These are phyloP conservation scores for Elanoides forficatus DNA, from an alignment of 2,113 vertebrate genomes.

Conservation along the genomic window DNA sequence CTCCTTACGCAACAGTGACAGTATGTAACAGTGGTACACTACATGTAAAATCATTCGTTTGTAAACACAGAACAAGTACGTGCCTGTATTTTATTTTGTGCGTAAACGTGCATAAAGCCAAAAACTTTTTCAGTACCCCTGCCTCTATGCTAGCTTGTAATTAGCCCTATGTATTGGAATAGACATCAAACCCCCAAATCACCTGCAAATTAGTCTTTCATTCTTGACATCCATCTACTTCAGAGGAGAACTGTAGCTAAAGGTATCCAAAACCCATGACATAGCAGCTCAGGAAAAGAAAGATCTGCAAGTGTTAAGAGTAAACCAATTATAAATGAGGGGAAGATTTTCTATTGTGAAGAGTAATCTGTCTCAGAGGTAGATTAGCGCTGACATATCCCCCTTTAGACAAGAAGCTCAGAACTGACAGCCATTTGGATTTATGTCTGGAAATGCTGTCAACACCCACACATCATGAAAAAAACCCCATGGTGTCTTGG, in stretches of 20 bases:
- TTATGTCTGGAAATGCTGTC: constrained; percentile 64
- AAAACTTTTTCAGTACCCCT: not conserved
- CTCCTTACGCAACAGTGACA: not conserved
- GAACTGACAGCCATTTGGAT: constrained; percentile 67
- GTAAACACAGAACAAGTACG: not conserved
- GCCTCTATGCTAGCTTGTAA: not conserved
- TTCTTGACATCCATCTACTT: not conserved
- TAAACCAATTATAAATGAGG: constrained; percentile 3
- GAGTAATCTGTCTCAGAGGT: constrained; percentile 37
- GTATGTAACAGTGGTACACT: not conserved
- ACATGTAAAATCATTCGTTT: not conserved
- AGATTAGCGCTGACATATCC: constrained; percentile 21
- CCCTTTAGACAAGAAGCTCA: constrained; percentile 18
- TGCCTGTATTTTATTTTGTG: not conserved
- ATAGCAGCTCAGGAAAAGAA: not conserved
- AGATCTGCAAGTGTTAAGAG: not conserved
- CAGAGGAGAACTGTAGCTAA: not conserved
- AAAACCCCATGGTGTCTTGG: constrained; percentile 36
- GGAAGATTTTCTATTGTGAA: not conserved
- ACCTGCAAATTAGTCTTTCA: not conserved
- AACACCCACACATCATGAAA: constrained; percentile 36
- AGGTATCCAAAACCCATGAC: not conserved
- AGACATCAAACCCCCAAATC: not conserved
- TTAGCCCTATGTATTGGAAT: not conserved
- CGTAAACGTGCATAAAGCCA: not conserved